A percentile compares a stretch with the other conserved stretches of the same genome.
Evolutionary conservation across 2,888 invertebrate species (phyloP).

Genomic region (Drosophila fungiperda): DNA sequence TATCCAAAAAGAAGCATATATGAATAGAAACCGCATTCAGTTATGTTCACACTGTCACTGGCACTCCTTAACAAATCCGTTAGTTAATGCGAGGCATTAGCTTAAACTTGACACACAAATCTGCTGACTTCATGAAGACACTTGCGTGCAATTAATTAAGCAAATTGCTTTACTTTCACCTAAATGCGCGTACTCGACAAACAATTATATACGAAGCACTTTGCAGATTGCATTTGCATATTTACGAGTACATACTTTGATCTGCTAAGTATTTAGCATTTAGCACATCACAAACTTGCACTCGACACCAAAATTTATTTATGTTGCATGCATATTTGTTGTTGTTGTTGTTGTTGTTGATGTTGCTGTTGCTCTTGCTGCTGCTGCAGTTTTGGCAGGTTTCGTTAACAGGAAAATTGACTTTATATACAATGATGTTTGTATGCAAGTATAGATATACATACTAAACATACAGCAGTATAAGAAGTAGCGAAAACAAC

Average conservation of each 20-base stretch:
- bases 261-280: slow-evolving; percentile 47
- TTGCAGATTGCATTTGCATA: slow-evolving; percentile 30
- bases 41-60: slow-evolving; percentile 18
- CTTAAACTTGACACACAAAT: slow-evolving; percentile 61
- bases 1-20: slow-evolving; percentile 29
- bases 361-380: slow-evolving; percentile 32
- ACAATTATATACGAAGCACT: slow-evolving; percentile 49
- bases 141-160: slow-evolving; percentile 76
- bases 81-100: slow-evolving; percentile 22
- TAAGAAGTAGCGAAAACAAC: slow-evolving; percentile 54
- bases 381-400: slow-evolving; percentile 70
- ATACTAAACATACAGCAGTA: slow-evolving; percentile 27
- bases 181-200: slow-evolving; percentile 39
- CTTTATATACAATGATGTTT: slow-evolving; percentile 53
- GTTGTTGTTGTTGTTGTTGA: slow-evolving; percentile 30
- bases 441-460: slow-evolving; percentile 29
- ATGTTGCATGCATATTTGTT: slow-evolving; percentile 60
- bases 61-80: slow-evolving; percentile 7
- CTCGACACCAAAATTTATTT: slow-evolving; percentile 54
- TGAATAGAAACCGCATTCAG: slow-evolving; percentile 8
- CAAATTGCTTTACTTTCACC: slow-evolving; percentile 79
- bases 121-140: slow-evolving; percentile 15
- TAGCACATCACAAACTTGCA: slow-evolving; percentile 35
- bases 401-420: slow-evolving; percentile 79
- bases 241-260: slow-evolving; percentile 49